Evolutionary conservation across 2,888 invertebrate species (phyloP).

Genomic region (Himalopsyche anomala): DNA sequence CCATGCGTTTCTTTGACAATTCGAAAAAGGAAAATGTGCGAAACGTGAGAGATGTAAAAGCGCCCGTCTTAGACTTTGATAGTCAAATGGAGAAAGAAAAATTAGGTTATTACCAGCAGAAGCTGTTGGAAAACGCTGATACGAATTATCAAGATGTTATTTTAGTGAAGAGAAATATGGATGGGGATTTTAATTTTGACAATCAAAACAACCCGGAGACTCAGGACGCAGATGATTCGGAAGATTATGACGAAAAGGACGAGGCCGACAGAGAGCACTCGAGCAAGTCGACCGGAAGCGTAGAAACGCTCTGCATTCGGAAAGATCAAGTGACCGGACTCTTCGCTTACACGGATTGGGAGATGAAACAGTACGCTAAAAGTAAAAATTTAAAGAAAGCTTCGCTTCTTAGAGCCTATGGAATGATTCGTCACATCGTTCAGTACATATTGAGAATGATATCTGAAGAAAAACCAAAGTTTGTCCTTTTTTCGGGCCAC

Average conservation of each 20-base stretch:
- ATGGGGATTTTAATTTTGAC: slow-evolving; percentile 75
- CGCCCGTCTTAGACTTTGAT: slow-evolving; percentile 73
- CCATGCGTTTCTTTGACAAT: slow-evolving; percentile 41
- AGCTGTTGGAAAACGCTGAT: slow-evolving; percentile 72
- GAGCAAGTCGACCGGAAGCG: slow-evolving; percentile 68
- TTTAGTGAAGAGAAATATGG: slow-evolving; percentile 75
- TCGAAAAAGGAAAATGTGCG: slow-evolving; percentile 17
- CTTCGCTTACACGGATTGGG: slow-evolving; percentile 90
- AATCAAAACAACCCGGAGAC: slow-evolving; percentile 73
- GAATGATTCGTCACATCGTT: slow-evolving; percentile 88
- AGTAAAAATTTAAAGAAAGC: slow-evolving; percentile 80
- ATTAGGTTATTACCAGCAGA: slow-evolving; percentile 74
- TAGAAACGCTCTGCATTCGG: slow-evolving; percentile 79
- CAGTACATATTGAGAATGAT: slow-evolving; percentile 89
- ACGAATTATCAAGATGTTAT: slow-evolving; percentile 74
- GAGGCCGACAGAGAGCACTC: slow-evolving; percentile 55
- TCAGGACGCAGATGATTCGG: slow-evolving; percentile 74
- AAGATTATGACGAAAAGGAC: slow-evolving; percentile 63
- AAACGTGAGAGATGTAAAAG: slow-evolving; percentile 72
- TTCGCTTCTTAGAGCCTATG: slow-evolving; percentile 87
- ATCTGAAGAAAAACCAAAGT: slow-evolving; percentile 84
- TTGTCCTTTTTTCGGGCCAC: slow-evolving; percentile 92
- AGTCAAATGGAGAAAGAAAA: slow-evolving; percentile 77
- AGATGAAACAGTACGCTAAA: slow-evolving; percentile 80
- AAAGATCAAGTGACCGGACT: slow-evolving; percentile 86